Evolutionary conservation across 1,140 invertebrate genomes (phyloP), one percentile per base, ranked within the genome.

Genomic region (Bombus sibiricus): DNA sequence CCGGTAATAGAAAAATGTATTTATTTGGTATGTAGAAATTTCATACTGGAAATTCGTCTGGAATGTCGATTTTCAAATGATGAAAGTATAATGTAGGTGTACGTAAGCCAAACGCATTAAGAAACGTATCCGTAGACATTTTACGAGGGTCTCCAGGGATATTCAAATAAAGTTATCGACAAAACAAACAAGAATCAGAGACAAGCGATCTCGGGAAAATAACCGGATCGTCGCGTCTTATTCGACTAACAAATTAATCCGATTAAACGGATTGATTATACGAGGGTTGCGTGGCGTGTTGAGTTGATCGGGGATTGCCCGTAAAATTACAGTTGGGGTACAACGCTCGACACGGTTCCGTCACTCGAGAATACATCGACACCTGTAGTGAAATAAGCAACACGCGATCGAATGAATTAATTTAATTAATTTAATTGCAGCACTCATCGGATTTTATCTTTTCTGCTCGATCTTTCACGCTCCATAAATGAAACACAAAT

Each of bases 251-350:
- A 71, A 85, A 85, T 85, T 85, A 85, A 85, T 85, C 83, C 83
- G 83, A 85, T 85, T 85, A 85, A 85, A 73, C 83, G 83, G 83
- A 85, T 85, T 85, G 83, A 85, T 85, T 85, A 80, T 85, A 80
- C 77, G 83, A 85, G 83, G 83, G 83, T 85, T 73, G 77, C 68
- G 53, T 34, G 76, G 53, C 76, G 83, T 39, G 83, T 85, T 53
- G 83, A 85, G 76, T 85, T 80, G 83, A 72, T 85, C 83, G 83
- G 77, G 83, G 83, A 80, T 85, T 47, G 76, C 68, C 83, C 83
- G 77, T 53, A 80, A 80, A 80, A 85, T 80, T 85, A 62, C 76
- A 66, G 76, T 80, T 80, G 72, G 83, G 83, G 83, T 83, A 69
- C 41, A n/a, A 25, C 59, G 59, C 37, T 39, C 73, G 53, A 68